These are phyloP conservation scores for Laticauda laticaudata DNA, from an alignment of 2,113 vertebrate species.

Conservation along the genomic window DNA sequence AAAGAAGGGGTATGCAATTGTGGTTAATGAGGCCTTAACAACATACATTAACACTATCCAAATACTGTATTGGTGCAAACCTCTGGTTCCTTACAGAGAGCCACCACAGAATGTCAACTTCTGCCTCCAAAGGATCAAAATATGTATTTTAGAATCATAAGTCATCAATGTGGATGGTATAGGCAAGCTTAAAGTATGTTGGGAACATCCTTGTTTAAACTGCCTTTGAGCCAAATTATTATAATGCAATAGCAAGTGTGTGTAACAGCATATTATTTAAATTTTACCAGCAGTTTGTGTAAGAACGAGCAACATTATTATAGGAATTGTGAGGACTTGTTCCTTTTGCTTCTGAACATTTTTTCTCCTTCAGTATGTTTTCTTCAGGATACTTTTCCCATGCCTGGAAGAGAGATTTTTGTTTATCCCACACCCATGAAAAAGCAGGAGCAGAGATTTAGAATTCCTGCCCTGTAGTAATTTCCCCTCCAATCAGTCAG, in stretches of 20 bases:
- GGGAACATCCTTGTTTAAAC: not conserved
- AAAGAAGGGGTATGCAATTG: not conserved
- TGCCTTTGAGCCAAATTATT: not conserved
- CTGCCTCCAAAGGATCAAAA: not conserved
- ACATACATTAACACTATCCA: not conserved
- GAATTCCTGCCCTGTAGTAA: not conserved
- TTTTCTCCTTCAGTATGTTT: not conserved
- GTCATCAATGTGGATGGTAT: not conserved
- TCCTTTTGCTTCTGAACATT: not conserved
- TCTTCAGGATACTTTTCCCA: not conserved
- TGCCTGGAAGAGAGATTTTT: not conserved
- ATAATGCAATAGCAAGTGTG: not conserved
- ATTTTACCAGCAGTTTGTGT: not conserved
- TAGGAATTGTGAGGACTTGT: not conserved
- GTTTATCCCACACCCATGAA: not conserved
- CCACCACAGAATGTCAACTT: not conserved
- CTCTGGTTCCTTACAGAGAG: not conserved
- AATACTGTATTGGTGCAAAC: not conserved
- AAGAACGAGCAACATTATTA: not conserved
- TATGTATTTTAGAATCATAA: not conserved
- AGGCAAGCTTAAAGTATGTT: not conserved
- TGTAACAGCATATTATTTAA: not conserved
- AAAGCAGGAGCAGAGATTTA: not conserved
- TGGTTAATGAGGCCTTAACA: conserved; percentile 17
- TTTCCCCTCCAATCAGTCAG: not conserved